These are phyloP conservation scores for Melolontha melolontha DNA, from an alignment of 2,888 invertebrate genomes.

Conservation along the genomic window DNA sequence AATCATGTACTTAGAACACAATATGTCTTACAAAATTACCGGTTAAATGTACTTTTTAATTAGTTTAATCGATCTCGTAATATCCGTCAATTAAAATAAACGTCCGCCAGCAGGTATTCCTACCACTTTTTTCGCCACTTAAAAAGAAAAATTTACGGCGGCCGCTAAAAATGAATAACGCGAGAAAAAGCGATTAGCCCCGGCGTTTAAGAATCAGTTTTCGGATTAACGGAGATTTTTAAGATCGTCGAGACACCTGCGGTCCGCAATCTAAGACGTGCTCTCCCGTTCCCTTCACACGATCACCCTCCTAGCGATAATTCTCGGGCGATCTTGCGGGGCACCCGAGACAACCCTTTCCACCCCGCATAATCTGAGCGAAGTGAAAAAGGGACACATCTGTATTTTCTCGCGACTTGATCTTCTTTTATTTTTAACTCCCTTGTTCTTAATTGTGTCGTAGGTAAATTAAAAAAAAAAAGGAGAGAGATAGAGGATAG, in stretches of 20 bases:
- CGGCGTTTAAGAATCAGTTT: conserved; percentile 37
- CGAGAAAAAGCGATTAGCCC: conserved; percentile 31
- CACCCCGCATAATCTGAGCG: neutral
- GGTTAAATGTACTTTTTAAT: no score
- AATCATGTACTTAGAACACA: no score
- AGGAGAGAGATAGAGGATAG: no score
- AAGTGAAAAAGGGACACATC: conserved; percentile 1
- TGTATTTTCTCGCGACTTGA: neutral
- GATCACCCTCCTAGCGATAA: neutral
- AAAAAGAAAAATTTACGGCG: no score
- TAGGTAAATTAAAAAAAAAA: no score
- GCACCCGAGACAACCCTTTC: neutral
- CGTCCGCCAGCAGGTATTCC: no score
- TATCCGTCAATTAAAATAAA: no score
- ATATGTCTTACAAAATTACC: no score
- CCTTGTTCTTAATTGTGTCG: neutral
- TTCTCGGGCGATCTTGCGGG: conserved; percentile 9
- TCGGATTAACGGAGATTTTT: conserved; percentile 35
- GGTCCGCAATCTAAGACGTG: conserved; percentile 11
- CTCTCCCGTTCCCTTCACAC: neutral
- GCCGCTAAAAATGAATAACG: neutral
- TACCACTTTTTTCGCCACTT: no score
- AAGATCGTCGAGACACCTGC: conserved; percentile 31
- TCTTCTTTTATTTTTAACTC: neutral
- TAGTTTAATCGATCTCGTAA: no score